phyloP scores from a whole-genome alignment of 2,888 invertebrate genomes.

The Drosophila mimetica region DNA sequence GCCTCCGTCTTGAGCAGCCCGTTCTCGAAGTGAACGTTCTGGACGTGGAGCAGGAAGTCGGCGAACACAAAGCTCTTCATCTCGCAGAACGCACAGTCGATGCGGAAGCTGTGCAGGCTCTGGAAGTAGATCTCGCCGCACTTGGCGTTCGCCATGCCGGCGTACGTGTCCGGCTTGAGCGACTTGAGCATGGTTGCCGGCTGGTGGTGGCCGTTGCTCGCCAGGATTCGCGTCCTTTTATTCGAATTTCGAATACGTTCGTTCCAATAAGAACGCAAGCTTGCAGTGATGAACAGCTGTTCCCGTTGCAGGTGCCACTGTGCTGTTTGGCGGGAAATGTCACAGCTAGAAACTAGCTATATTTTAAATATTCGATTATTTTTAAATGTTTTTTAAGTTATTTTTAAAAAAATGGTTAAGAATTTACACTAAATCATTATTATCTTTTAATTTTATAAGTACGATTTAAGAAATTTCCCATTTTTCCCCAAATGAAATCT shows the following conservation, averaged over 20 bases:
- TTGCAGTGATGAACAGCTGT: conserved; percentile 58
- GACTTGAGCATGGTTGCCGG: conserved; percentile 62
- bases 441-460: too few relatives aligned
- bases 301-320: background rate
- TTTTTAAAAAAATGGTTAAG: too few relatives aligned
- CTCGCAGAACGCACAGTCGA: conserved; percentile 73
- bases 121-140: conserved; percentile 81
- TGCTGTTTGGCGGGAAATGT: background rate
- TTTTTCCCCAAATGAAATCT: background rate
- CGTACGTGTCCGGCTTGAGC: conserved; percentile 61
- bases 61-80: conserved; percentile 76
- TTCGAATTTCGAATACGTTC: conserved; percentile 7
- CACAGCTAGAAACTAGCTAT: background rate
- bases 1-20: conserved; percentile 61
- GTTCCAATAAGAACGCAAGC: conserved; percentile 49
- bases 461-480: too few relatives aligned
- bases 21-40: conserved; percentile 76
- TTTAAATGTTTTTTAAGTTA: too few relatives aligned
- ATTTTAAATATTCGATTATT: background rate
- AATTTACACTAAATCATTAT: too few relatives aligned
- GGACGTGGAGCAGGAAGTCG: conserved; percentile 75
- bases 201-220: conserved; percentile 19
- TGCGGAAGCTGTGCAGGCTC: conserved; percentile 68
- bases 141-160: conserved; percentile 65
- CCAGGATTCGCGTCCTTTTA: conserved; percentile 20